Evolutionary conservation across 2,113 vertebrate species (phyloP).

Genomic region (Megaceryle torquata): DNA sequence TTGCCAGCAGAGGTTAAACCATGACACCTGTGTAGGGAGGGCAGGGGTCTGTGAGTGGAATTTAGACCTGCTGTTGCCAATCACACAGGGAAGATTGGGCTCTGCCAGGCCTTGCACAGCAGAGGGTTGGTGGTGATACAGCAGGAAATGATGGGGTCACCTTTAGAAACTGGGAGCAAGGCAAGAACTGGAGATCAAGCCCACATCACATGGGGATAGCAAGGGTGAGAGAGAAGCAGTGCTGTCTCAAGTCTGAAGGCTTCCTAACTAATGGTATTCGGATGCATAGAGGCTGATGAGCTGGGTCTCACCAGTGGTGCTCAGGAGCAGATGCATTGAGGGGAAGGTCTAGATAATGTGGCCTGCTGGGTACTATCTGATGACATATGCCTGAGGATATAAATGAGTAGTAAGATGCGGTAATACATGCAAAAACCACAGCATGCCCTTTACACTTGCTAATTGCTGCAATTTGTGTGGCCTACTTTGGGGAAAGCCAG

Average conservation of each 20-base stretch:
- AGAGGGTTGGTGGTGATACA: neutral
- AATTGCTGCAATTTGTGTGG: conserved; percentile 53
- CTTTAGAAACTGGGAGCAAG: rapidly evolving
- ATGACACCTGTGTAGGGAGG: neutral
- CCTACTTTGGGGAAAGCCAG: neutral
- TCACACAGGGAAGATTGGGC: rapidly evolving
- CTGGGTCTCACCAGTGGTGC: neutral
- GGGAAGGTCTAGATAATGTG: neutral
- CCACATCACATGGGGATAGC: neutral
- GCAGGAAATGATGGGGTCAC: neutral
- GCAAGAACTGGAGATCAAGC: neutral
- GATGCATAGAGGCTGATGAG: neutral
- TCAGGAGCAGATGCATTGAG: neutral
- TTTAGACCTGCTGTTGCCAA: neutral
- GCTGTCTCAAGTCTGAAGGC: neutral
- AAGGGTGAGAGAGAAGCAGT: neutral
- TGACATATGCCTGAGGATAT: neutral
- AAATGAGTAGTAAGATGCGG: neutral
- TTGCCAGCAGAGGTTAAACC: too few species aligned
- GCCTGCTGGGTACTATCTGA: neutral
- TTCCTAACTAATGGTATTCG: neutral
- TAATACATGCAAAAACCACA: neutral
- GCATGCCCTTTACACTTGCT: conserved; percentile 24
- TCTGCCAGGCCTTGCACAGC: neutral
- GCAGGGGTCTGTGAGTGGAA: neutral